phyloP scores from a whole-genome alignment of 2,113 vertebrate genomes.

The Heteronetta atricapilla region DNA sequence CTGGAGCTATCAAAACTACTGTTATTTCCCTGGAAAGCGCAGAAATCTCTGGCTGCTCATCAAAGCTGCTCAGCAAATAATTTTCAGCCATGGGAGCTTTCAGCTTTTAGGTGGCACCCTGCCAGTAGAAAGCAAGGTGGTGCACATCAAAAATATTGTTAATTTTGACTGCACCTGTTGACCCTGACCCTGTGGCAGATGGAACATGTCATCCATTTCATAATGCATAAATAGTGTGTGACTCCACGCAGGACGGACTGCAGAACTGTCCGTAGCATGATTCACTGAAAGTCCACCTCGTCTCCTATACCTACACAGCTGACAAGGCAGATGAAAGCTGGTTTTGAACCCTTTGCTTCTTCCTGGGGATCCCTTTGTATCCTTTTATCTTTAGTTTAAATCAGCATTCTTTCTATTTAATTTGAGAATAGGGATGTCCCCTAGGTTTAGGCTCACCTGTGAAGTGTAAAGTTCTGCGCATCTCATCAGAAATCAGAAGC shows the following conservation, averaged over 20 bases:
- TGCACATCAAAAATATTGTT: neutral
- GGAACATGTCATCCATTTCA: neutral
- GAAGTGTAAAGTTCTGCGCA: neutral
- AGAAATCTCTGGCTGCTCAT: neutral
- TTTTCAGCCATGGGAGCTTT: neutral
- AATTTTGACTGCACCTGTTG: slow-evolving; percentile 12
- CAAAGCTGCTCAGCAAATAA: neutral
- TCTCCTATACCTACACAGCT: neutral
- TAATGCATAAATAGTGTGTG: rapidly evolving
- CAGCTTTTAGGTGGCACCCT: neutral
- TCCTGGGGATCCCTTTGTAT: neutral
- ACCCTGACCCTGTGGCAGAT: neutral
- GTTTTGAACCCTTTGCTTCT: neutral
- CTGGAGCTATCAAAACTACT: neutral
- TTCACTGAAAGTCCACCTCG: neutral
- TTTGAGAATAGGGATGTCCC: neutral
- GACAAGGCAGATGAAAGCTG: neutral
- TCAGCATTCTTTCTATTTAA: neutral
- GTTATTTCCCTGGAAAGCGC: neutral
- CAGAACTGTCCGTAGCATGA: neutral
- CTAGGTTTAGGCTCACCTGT: neutral
- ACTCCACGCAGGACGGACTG: neutral
- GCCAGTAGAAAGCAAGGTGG: neutral
- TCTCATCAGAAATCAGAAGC: neutral
- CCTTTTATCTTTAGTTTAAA: neutral